Percentiles rank a stretch among this genome's conserved stretches.
phyloP scores from a whole-genome alignment of 64 coral and sea anemone species.

The Dendronephthya gigantea region DNA sequence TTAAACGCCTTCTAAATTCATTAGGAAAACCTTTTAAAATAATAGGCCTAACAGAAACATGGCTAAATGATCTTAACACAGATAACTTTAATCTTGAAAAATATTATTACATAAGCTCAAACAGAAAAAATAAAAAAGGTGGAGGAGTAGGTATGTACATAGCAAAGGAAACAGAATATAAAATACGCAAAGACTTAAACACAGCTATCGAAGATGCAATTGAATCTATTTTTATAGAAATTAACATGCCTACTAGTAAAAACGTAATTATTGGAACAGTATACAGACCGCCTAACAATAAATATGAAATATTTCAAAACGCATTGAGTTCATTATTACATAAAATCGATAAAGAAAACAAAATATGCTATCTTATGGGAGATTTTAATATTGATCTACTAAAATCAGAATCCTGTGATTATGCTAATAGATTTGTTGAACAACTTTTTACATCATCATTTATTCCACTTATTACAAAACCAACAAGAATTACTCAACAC shows the following conservation, averaged over 20 bases:
- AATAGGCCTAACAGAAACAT: slow-evolving; percentile 43
- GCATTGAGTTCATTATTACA: too few relatives aligned
- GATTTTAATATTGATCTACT: neutral
- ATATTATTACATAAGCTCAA: slow-evolving; percentile 22
- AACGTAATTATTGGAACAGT: too few relatives aligned
- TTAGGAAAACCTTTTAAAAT: slow-evolving; percentile 11
- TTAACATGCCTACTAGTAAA: too few relatives aligned
- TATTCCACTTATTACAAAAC: slow-evolving; percentile 29
- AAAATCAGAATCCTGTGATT: neutral
- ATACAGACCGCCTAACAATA: too few relatives aligned
- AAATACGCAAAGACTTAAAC: slow-evolving; percentile 19
- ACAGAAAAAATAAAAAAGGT: slow-evolving; percentile 15
- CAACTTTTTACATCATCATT: neutral
- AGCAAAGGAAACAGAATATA: slow-evolving; percentile 21
- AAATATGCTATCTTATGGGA: neutral
- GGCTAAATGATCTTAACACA: neutral
- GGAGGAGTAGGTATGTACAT: slow-evolving; percentile 29
- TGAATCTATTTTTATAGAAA: too few relatives aligned
- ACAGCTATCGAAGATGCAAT: neutral
- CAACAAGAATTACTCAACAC: slow-evolving; percentile 25
- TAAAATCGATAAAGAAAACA: too few relatives aligned
- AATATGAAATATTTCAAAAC: too few relatives aligned
- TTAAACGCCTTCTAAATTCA: slow-evolving; percentile 23
- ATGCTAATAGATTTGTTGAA: slow-evolving; percentile 17
- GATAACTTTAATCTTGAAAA: slow-evolving; percentile 3